Conservation (phyloP, 2,113 vertebrate species). For the Tenrec ecaudatus region DNA sequence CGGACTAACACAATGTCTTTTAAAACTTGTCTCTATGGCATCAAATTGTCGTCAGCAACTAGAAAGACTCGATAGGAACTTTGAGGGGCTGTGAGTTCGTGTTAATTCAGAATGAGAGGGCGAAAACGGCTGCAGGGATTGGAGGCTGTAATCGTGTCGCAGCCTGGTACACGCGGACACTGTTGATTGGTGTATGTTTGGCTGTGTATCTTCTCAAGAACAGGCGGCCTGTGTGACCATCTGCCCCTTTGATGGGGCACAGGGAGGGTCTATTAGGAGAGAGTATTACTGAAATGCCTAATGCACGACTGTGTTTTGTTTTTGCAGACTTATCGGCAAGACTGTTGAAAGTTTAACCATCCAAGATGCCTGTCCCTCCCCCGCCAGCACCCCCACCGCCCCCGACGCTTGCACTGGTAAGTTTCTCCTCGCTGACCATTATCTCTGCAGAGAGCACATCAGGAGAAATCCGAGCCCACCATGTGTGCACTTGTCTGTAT, state of each 20-base stretch:
- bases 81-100: background rate
- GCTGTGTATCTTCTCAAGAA: background rate
- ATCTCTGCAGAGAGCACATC: background rate
- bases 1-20: no score
- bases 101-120: background rate
- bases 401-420: constrained; percentile 92
- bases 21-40: background rate
- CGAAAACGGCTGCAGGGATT: background rate
- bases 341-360: constrained; percentile 78
- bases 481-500: background rate
- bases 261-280: background rate
- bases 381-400: constrained; percentile 92
- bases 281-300: background rate
- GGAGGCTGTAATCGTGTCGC: background rate
- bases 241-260: background rate
- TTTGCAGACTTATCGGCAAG: constrained; percentile 82
- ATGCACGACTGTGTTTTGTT: background rate
- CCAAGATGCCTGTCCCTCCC: constrained; percentile 95
- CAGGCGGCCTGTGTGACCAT: background rate
- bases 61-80: background rate
- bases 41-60: background rate
- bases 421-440: constrained; percentile 51
- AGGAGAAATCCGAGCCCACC: background rate
- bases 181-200: background rate
- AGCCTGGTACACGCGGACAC: background rate